Conservation (phyloP, 2,888 invertebrate species). For the Drosophila cracens region DNA sequence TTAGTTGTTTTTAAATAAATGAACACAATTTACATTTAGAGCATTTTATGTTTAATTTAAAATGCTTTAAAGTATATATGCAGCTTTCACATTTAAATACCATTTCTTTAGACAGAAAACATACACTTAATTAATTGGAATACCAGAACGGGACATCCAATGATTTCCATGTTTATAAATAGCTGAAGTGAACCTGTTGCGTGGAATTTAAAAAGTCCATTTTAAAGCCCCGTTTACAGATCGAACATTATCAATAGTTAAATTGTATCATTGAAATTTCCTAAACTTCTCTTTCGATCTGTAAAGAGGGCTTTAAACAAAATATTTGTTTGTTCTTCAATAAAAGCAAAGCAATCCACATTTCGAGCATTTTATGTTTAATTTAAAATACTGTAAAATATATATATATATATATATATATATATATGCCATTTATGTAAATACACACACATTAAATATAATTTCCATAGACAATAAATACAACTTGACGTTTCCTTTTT, state of each 20-base stretch:
- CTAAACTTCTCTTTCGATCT: not conserved
- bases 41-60: slow-evolving; percentile 68
- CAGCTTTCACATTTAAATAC: slow-evolving; percentile 53
- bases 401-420: slow-evolving; percentile 73
- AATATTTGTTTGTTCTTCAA: not conserved
- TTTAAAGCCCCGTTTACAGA: slow-evolving; percentile 11
- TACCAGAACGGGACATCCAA: too few species aligned
- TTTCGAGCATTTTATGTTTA: slow-evolving; percentile 63
- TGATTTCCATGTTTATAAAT: too few species aligned
- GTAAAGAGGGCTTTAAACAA: not conserved
- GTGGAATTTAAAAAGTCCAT: not conserved
- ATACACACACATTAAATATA: slow-evolving; percentile 71
- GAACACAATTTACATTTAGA: slow-evolving; percentile 19
- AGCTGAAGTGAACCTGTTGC: not conserved
- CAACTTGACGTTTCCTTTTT: slow-evolving; percentile 58
- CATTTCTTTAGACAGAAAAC: slow-evolving; percentile 67
- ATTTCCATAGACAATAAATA: slow-evolving; percentile 72
- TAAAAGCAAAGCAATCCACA: not conserved
- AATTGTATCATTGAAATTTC: too few species aligned
- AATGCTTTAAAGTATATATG: slow-evolving; percentile 72
- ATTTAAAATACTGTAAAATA: slow-evolving; percentile 78
- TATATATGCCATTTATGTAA: slow-evolving; percentile 70
- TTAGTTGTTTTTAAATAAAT: not conserved
- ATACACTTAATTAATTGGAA: slow-evolving; percentile 50
- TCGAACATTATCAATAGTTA: not conserved